These are phyloP conservation scores for Drosophila planitibia DNA, from an alignment of 2,888 invertebrate genomes.

Conservation along the genomic window DNA sequence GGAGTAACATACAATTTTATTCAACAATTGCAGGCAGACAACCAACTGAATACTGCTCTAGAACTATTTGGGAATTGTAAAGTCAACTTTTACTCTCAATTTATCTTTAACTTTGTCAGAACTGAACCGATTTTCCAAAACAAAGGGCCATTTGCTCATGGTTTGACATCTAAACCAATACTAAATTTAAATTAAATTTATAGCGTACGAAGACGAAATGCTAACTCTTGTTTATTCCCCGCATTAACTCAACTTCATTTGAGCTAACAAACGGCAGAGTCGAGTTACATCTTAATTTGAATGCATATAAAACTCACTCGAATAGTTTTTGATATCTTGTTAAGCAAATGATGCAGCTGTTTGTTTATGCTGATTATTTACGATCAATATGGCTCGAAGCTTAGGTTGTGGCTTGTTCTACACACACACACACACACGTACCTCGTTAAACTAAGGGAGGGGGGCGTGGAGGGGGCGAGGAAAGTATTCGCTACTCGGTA, in stretches of 20 bases:
- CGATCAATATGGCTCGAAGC: constrained; percentile 29
- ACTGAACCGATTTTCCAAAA: neutral
- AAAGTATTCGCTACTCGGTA: constrained; percentile 16
- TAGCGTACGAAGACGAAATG: neutral
- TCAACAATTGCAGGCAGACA: neutral
- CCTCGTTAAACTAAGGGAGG: constrained; percentile 24
- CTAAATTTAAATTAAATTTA: neutral
- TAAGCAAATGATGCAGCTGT: constrained; percentile 20
- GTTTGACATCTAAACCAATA: neutral
- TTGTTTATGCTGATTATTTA: constrained; percentile 51
- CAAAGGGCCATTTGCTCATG: neutral
- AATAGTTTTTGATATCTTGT: constrained; percentile 40
- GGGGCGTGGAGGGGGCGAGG: neutral
- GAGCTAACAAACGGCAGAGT: constrained; percentile 33
- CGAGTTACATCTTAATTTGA: constrained; percentile 53
- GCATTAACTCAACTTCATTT: neutral
- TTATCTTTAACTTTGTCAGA: neutral
- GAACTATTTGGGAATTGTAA: neutral
- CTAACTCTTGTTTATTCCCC: neutral
- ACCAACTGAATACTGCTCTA: neutral
- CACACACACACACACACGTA: constrained; percentile 2
- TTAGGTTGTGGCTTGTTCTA: constrained; percentile 1
- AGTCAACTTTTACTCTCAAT: neutral
- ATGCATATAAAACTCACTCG: constrained; percentile 41
- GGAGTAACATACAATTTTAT: no score